Evolutionary conservation across 2,113 vertebrate species (phyloP).

Genomic region (Recurvirostra avosetta): DNA sequence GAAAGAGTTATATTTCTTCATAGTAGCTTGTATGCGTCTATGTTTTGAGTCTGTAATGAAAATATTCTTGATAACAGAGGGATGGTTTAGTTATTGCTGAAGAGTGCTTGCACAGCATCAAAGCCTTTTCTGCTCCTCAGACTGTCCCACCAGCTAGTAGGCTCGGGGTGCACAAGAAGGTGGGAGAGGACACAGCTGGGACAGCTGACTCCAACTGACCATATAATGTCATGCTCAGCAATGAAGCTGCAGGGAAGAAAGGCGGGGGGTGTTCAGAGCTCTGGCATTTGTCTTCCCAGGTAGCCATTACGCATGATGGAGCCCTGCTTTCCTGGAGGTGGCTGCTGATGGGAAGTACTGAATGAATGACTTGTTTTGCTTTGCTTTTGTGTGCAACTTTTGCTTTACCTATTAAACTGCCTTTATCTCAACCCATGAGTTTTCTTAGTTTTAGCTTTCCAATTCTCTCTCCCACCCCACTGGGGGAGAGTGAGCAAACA

Average conservation of each 20-base stretch:
- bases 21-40: neutral
- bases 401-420: neutral
- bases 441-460: neutral
- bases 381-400: neutral
- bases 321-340: neutral
- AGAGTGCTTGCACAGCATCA: neutral
- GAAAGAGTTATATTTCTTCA: neutral
- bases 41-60: neutral
- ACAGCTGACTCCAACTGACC: neutral
- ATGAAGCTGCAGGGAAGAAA: neutral
- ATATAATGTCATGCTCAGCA: neutral
- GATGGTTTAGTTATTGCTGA: neutral
- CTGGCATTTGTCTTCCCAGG: neutral
- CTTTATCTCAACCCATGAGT: neutral
- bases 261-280: neutral
- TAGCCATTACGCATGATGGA: accelerated
- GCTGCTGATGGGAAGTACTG: neutral
- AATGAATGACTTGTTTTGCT: neutral
- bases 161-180: neutral
- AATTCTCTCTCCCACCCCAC: neutral
- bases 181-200: neutral
- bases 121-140: neutral
- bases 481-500: accelerated
- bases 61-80: neutral
- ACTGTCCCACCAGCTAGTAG: accelerated